Conservation (phyloP, 2,113 vertebrate species). For the Spea bombifrons region DNA sequence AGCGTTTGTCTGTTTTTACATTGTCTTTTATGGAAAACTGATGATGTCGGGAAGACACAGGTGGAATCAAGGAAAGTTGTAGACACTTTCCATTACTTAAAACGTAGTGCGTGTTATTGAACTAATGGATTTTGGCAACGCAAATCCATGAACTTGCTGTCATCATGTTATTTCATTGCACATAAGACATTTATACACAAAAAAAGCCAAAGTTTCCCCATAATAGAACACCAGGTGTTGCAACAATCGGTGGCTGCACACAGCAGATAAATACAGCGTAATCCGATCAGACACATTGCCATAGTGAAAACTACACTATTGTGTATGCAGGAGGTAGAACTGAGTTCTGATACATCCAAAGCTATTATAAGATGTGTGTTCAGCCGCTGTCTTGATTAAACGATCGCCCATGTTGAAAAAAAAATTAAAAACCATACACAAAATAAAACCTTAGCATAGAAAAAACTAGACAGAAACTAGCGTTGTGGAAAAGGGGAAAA, state of each 20-base stretch:
- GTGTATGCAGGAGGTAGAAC: background rate
- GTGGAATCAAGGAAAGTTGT: constrained; percentile 1
- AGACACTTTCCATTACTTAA: constrained; percentile 6
- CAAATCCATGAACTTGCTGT: constrained; percentile 12
- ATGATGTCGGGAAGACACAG: constrained; percentile 7
- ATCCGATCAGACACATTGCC: background rate
- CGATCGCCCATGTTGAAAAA: no score
- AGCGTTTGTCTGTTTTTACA: constrained; percentile 5
- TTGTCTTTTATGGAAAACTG: constrained; percentile 7
- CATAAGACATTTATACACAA: background rate
- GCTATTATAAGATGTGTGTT: background rate
- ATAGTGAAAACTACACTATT: background rate
- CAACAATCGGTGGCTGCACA: constrained; percentile 12
- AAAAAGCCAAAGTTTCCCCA: background rate
- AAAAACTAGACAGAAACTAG: no score
- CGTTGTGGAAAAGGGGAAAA: no score
- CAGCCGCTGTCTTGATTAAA: background rate
- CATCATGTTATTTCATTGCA: constrained; percentile 3
- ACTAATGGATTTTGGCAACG: constrained; percentile 17
- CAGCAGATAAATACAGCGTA: constrained; percentile 16
- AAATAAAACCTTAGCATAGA: no score
- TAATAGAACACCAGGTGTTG: constrained; percentile 35
- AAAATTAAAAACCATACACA: no score
- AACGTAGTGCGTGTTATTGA: constrained; percentile 2
- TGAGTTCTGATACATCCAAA: background rate